Evolutionary conservation across 1,140 invertebrate species (phyloP), one percentile per base, ranked within the genome.

Genomic region (Lasaia peninsularis): DNA sequence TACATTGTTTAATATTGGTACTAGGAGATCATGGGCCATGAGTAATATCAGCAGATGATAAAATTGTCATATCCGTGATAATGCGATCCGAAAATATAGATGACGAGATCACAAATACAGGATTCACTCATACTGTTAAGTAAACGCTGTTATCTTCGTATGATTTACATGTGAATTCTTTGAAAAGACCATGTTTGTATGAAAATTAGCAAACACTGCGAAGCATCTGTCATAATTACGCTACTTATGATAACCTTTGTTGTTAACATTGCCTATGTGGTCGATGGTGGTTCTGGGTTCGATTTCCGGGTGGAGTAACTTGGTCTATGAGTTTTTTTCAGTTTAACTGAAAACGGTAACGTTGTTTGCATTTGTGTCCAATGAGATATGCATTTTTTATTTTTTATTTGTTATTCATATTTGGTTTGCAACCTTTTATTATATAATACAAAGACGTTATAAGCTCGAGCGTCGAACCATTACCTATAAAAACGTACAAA

Each of bases 81-180:
- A 35, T 35, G 11, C 2, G 12, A 35, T 35, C 34, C 34, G 34
- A 35, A 35, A 35, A 35, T 35, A 35, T n/a, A 35, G 12, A 35
- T 35, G 34, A 35, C 34, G 34, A 35, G 34, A 35, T 35, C 12
- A 14, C 34, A 35, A 35, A 35, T 35, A 35, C 2, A 35, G n/a
- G 37, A 40, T 40, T 18, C 37, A 44, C 37, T 44, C 37, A 20
- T 18, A 44, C 37, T 44, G 37, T 44, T 44, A 44, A 44, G 37
- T 44, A 18, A 44, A 44, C 37, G 37, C 18, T 44, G 37, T 44
- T 44, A 44, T 44, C 37, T 14, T 44, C 33, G 18, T 10, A 20
- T 48, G 20, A 48, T 48, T 21, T 21, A 11, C 40, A 48, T 48
- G 40, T n/a, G 18, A 48, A 48, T 48, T 48, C 40, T 48, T 21